Evolutionary conservation across 2,888 invertebrate genomes (phyloP).

Genomic region (Vanessa cardui): DNA sequence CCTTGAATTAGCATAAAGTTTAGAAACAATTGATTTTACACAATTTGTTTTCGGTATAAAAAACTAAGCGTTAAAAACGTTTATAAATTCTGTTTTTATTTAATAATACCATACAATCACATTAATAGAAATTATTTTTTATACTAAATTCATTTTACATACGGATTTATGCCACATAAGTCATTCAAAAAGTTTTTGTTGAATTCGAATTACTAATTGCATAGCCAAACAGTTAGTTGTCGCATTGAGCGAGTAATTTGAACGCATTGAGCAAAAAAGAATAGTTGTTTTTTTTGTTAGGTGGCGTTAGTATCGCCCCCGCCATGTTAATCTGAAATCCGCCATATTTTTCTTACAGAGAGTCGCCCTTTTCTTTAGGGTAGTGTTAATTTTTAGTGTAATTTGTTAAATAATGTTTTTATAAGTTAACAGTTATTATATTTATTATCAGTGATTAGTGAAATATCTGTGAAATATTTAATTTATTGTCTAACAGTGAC

Average conservation of each 20-base stretch:
- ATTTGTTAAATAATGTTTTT: conserved; percentile 71
- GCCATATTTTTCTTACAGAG: conserved; percentile 76
- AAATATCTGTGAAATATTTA: conserved; percentile 55
- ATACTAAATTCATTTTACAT: no score
- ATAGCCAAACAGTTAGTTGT: conserved; percentile 1
- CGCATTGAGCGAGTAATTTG: conserved; percentile 21
- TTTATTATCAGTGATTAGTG: conserved; percentile 71
- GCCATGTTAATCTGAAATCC: conserved; percentile 74
- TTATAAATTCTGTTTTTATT: no score
- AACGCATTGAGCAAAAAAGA: conserved; percentile 42
- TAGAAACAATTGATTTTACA: no score
- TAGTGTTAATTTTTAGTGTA: conserved; percentile 68
- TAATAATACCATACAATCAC: no score
- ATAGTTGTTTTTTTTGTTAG: conserved; percentile 48
- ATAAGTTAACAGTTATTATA: conserved; percentile 66
- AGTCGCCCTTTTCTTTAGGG: conserved; percentile 75
- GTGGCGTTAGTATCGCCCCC: conserved; percentile 59
- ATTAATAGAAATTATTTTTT: no score
- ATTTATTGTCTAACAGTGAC: conserved; percentile 53
- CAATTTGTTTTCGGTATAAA: no score
- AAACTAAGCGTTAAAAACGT: no score
- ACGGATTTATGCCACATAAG: no score
- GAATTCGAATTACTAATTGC: no score
- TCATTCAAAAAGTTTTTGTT: no score
- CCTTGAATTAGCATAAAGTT: no score